Conservation (phyloP, 2,888 invertebrate species). For the Geophilus truncorum region DNA sequence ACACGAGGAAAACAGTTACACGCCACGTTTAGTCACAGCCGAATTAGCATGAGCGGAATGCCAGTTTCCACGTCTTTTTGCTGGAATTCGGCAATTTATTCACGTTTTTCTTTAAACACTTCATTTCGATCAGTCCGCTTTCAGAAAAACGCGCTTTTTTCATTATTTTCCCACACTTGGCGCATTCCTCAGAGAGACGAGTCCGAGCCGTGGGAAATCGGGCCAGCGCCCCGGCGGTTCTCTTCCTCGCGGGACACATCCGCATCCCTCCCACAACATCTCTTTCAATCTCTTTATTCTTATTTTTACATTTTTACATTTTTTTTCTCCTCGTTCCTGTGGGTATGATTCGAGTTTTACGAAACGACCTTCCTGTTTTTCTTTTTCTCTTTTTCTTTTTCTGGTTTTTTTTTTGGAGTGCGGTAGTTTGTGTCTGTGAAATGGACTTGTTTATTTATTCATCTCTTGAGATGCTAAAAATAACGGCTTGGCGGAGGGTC, state of each 20-base stretch:
- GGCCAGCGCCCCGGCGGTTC: background rate
- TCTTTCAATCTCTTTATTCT: background rate
- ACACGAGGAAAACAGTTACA: background rate
- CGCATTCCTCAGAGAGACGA: background rate
- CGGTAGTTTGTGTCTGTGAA: background rate
- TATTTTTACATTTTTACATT: background rate
- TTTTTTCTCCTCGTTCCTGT: background rate
- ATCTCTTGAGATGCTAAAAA: constrained; percentile 16
- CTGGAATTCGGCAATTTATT: background rate
- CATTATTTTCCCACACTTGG: background rate
- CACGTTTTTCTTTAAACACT: background rate
- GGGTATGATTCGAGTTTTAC: background rate
- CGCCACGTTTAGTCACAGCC: too few species aligned
- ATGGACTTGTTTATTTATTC: constrained; percentile 2
- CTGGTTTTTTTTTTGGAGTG: background rate
- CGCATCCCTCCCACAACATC: background rate
- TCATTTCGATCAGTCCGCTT: background rate
- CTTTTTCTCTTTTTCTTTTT: background rate
- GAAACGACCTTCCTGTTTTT: background rate
- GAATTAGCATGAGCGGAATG: background rate
- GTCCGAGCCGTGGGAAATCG: background rate
- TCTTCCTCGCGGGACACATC: background rate
- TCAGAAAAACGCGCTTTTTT: background rate
- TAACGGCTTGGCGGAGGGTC: background rate
- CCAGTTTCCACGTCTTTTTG: background rate